These are phyloP conservation scores for Acholoe squamosa DNA, from an alignment of 2,888 invertebrate genomes.

Conservation along the genomic window DNA sequence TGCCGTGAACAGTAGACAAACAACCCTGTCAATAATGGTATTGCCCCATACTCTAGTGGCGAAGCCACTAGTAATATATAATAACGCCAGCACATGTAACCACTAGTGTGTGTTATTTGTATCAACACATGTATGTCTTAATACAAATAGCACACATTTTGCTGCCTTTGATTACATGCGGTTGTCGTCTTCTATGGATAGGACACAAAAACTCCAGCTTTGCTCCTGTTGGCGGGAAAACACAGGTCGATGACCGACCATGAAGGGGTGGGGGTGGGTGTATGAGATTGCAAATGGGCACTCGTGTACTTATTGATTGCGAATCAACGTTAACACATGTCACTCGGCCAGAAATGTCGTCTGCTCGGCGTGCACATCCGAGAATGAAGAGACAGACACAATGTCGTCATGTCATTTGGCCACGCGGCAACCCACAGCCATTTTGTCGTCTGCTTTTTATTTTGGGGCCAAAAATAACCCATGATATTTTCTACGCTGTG, in stretches of 20 bases:
- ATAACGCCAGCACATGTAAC: too few relatives aligned
- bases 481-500: too few relatives aligned
- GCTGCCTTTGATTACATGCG: not conserved
- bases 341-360: not conserved
- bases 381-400: not conserved
- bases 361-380: conserved; percentile 1
- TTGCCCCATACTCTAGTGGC: too few relatives aligned
- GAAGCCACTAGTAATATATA: too few relatives aligned
- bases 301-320: not conserved
- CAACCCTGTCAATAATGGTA: too few relatives aligned
- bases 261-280: not conserved
- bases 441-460: conserved; percentile 19
- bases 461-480: too few relatives aligned
- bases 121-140: too few relatives aligned
- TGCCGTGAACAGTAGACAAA: too few relatives aligned
- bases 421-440: conserved; percentile 5
- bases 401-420: conserved; percentile 11
- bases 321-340: not conserved
- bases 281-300: not conserved
- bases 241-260: not conserved
- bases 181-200: conserved; percentile 1
- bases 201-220: not conserved
- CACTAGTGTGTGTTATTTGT: too few relatives aligned
- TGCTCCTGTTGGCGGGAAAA: not conserved
- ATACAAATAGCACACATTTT: not conserved